These are phyloP conservation scores for Cheilosia vulpina DNA, from an alignment of 2,888 invertebrate species.

Conservation along the genomic window DNA sequence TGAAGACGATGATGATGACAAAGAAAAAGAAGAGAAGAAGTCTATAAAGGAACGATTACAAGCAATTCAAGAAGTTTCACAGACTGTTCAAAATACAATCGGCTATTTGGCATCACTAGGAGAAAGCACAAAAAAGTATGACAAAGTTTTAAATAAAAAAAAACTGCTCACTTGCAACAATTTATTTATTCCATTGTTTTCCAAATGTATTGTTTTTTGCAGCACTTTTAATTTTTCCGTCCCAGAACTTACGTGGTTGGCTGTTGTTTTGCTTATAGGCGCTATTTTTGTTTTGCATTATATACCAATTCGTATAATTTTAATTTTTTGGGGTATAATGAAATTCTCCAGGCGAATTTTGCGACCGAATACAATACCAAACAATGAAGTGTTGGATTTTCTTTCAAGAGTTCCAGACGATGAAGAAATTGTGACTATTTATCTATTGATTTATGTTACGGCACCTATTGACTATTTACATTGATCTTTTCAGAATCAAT, in stretches of 20 bases:
- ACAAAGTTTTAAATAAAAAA: background rate
- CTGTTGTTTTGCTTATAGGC: conserved; percentile 90
- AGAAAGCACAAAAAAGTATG: conserved; percentile 97
- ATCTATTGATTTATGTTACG: background rate
- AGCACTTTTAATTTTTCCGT: conserved; percentile 98
- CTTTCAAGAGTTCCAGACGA: conserved; percentile 97
- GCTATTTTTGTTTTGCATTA: conserved; percentile 92
- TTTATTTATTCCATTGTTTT: conserved; percentile 13
- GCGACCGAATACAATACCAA: conserved; percentile 96
- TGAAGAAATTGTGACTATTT: conserved; percentile 91
- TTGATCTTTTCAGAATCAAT: conserved; percentile 79
- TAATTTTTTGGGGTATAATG: conserved; percentile 97
- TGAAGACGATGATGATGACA: conserved; percentile 95
- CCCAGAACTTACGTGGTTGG: conserved; percentile 97
- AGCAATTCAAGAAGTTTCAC: conserved; percentile 98
- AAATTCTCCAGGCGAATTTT: conserved; percentile 97
- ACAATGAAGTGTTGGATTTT: conserved; percentile 98
- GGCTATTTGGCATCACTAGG: conserved; percentile 97
- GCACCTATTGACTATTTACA: background rate
- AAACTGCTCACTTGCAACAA: conserved; percentile 21
- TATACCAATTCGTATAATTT: conserved; percentile 93
- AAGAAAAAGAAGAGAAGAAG: conserved; percentile 97
- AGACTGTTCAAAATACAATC: conserved; percentile 97
- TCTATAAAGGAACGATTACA: conserved; percentile 96
- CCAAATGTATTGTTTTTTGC: conserved; percentile 79